Evolutionary conservation across 1,140 invertebrate species (phyloP), one percentile per base, ranked within the genome.

Genomic region (Reticulitermes speratus): DNA sequence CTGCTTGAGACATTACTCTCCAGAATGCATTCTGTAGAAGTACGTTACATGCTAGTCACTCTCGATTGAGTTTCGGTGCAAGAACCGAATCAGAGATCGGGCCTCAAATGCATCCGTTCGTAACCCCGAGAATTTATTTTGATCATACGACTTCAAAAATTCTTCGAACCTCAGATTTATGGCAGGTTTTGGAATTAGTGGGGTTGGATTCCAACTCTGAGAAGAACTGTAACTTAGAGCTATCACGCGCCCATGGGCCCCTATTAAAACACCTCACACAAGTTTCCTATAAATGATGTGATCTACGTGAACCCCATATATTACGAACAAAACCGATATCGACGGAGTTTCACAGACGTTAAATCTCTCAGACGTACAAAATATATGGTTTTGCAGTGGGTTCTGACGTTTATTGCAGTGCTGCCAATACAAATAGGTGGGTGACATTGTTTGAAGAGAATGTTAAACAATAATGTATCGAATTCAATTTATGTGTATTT

Each of bases 191-290:
- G 84, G 59, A 84, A 55, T 84, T 55, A 84, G 45, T 55, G 52
- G 5, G 19, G 14, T 55, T 55, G 52, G 52, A 55, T 55, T 55
- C 52, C 19, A 55, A 55, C 19, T 38, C 19, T 21, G 84, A 45
- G 84, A 55, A 84, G 84, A 19, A 48, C 38, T 84, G 44, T 52
- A 84, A 38, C 38, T 48, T 84, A 52, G 3, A 84, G 83, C 44
- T 30, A 84, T 9, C 52, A 52, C 83, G 83, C 84, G n/a, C 48
- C 32, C 48, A 52, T 52, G 84, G 84, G 44, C 6, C 84, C 84
- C 84, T 84, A 84, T 84, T 84, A 84, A 84, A 84, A 84, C 55
- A 84, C 84, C 84, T n/a, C 84, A 52, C 84, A 55, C 84, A 84
- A 84, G 48, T 84, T 84, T 65, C 59, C 84, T 52, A 59, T 84